These are phyloP conservation scores for Phyllotis vaccarum DNA, from an alignment of 2,797 vertebrate genomes.

Conservation along the genomic window DNA sequence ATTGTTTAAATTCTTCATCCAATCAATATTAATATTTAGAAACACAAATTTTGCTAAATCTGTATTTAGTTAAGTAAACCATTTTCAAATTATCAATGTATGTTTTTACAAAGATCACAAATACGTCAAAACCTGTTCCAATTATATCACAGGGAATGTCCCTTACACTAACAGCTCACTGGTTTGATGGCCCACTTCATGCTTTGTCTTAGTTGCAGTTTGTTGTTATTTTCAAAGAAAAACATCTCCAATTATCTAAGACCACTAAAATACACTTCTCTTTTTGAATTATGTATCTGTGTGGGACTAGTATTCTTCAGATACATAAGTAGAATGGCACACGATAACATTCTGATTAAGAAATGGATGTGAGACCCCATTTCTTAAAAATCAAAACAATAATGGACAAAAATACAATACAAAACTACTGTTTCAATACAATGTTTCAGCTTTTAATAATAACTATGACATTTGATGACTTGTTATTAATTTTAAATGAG, in stretches of 20 bases:
- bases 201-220: conserved; percentile 19
- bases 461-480: conserved; percentile 15
- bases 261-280: not conserved
- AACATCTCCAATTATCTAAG: not conserved
- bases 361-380: not conserved
- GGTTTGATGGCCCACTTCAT: conserved; percentile 9
- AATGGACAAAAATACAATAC: conserved; percentile 49
- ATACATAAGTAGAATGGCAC: not conserved
- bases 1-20: not conserved
- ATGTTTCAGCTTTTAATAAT: not conserved
- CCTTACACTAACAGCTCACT: conserved; percentile 22
- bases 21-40: not conserved
- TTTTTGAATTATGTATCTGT: conserved; percentile 18
- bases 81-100: conserved; percentile 39
- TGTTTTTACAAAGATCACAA: not conserved
- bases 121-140: not conserved
- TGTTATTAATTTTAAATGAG: conserved; percentile 44
- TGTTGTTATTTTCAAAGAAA: not conserved
- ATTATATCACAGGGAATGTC: not conserved
- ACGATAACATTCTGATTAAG: not conserved
- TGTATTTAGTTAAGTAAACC: not conserved
- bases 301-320: not conserved
- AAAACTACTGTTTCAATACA: not conserved
- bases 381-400: conserved; percentile 14
- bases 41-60: not conserved